Base-by-base conservation (phyloP, 1,140 invertebrate species). In the Drosophila punjabiensis region DNA sequence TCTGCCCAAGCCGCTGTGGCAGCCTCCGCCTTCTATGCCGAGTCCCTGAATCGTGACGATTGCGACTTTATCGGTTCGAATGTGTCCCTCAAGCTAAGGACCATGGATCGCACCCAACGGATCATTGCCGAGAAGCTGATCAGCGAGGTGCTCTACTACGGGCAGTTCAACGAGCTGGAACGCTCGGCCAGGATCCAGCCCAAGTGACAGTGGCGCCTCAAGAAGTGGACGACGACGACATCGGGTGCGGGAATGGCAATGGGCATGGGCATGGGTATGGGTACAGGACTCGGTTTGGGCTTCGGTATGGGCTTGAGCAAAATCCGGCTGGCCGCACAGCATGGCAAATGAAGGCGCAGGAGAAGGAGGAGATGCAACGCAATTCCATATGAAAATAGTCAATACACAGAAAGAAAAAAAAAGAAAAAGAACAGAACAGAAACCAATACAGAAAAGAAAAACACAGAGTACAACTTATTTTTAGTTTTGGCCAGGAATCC, bases 121-220 rank as follows among this genome's bases (percentile, higher is more conserved):
- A 92, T 86, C 55, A 93, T 93, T 62, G 93, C 93, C 30, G 92
- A 93, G 77, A 93, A 93, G 64, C 81, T 94, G 4, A 93, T 94
- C 47, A 89, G 92, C 33, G 93, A 94, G 73, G 89, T 94, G 45
- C 83, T 94, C 56, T 94, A 92, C 79, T 92, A 93, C 69, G 93
- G 93, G 1, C 93, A 93, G 32, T 93, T 94, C 56, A 92, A 92
- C 39, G 92, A 93, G 53, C 75, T 93, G 63, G 92, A 93, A 33
- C 78, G 92, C 4, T 86, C 80, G 3, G 92, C 92, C 8, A 75
- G 84, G 28, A 93, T 93, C 3, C 92, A 89, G 81, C 92, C 92
- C 70, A 93, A 93, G 89, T 93, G 92, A 93, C 89, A 86, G 62
- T 90, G 82, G 79, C 76, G 80, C 43, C 60, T 79, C 14, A 65